Percentiles rank a stretch among this genome's conserved stretches.
phyloP scores from a whole-genome alignment of 2,797 vertebrate genomes.

The Acanthurus lineatus region DNA sequence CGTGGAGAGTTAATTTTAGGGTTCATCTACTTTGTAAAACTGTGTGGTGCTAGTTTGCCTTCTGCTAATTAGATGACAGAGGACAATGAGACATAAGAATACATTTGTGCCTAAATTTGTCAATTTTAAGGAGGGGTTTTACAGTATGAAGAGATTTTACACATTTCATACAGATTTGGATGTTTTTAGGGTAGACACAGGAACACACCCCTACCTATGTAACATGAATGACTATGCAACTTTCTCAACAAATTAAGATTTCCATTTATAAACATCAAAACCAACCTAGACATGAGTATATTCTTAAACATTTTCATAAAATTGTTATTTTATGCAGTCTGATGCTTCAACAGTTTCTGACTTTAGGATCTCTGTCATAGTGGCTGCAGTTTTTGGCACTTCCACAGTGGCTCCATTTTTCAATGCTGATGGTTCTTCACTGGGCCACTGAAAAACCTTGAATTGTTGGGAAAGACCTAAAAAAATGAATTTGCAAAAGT shows the following conservation, averaged over 20 bases:
- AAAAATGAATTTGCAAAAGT: not conserved
- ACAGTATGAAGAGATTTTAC: not conserved
- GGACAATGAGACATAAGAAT: not conserved
- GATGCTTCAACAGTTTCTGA: not conserved
- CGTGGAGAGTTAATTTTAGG: slow-evolving; percentile 19
- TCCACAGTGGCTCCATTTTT: no score
- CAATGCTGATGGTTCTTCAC: no score
- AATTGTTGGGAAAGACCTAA: no score
- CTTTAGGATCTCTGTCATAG: no score
- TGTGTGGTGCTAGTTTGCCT: slow-evolving; percentile 10
- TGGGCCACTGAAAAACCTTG: no score
- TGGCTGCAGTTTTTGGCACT: no score
- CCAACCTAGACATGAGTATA: not conserved
- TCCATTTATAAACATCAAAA: not conserved
- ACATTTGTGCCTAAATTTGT: not conserved
- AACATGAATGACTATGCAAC: not conserved
- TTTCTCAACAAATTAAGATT: not conserved
- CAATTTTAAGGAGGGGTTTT: not conserved
- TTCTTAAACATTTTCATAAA: not conserved
- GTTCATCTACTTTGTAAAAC: slow-evolving; percentile 23
- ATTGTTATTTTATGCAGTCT: no score
- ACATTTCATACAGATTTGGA: not conserved
- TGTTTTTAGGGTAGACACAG: not conserved
- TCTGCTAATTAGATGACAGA: slow-evolving; percentile 1
- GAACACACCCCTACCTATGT: not conserved